Conservation (phyloP, 2,888 invertebrate species). For the Ectobius pallidus region DNA sequence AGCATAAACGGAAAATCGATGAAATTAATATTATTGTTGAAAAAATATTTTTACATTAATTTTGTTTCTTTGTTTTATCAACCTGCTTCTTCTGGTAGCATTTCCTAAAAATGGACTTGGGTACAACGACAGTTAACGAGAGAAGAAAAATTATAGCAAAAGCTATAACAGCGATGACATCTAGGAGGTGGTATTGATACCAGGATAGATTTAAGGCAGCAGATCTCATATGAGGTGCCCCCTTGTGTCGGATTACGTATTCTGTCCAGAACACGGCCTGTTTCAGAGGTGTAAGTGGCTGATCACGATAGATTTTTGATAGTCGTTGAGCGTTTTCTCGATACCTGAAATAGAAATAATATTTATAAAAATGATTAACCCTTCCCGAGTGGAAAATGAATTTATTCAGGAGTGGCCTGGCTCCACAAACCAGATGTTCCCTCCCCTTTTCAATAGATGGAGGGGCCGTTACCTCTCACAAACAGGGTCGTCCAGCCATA, state of each 20-base stretch:
- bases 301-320: conserved; percentile 60
- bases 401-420: too few species aligned
- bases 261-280: conserved; percentile 42
- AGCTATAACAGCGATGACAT: conserved; percentile 19
- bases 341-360: conserved; percentile 12
- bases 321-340: conserved; percentile 44
- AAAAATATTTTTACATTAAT: too few species aligned
- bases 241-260: conserved; percentile 45
- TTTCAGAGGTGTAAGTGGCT: conserved; percentile 61
- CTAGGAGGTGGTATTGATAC: conserved; percentile 32
- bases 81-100: not conserved
- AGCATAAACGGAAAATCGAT: too few species aligned
- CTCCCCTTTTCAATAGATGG: too few species aligned
- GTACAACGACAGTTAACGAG: not conserved
- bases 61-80: not conserved
- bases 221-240: too few species aligned
- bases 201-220: conserved; percentile 34
- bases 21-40: too few species aligned
- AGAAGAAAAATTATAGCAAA: not conserved
- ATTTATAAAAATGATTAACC: too few species aligned
- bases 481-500: too few species aligned
- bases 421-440: too few species aligned
- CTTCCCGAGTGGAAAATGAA: too few species aligned
- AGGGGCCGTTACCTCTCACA: too few species aligned
- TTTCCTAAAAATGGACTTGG: not conserved